Conservation (phyloP, 2,888 invertebrate species). For the Meta bourneti region DNA sequence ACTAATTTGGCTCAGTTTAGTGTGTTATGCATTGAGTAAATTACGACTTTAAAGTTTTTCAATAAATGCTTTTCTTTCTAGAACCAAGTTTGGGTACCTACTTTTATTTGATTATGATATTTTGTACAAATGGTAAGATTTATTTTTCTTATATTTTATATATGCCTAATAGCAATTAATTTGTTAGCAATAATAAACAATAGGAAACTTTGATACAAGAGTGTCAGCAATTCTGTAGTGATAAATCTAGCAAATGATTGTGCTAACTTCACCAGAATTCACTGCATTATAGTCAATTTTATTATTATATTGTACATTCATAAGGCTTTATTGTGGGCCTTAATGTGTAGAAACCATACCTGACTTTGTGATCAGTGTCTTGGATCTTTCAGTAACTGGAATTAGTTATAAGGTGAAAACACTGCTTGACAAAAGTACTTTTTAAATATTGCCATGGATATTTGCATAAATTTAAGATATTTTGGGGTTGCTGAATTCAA, state of each 20-base stretch:
- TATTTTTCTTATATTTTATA: neutral
- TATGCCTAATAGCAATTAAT: neutral
- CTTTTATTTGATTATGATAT: conserved; percentile 86
- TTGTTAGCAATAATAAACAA: neutral
- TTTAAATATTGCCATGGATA: too few species aligned
- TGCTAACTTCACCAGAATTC: neutral
- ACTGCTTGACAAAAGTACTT: too few species aligned
- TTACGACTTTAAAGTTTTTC: neutral
- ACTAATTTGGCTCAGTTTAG: neutral
- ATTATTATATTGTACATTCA: neutral
- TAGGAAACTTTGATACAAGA: too few species aligned
- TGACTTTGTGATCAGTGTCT: too few species aligned
- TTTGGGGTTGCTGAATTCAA: too few species aligned
- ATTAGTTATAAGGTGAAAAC: too few species aligned
- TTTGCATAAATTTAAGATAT: too few species aligned
- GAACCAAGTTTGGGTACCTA: conserved; percentile 89
- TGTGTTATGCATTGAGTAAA: neutral
- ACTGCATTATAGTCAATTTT: neutral
- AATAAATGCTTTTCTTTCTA: conserved; percentile 29
- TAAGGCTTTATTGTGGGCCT: neutral
- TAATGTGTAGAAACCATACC: too few species aligned
- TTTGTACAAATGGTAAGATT: conserved; percentile 85
- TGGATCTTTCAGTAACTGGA: too few species aligned
- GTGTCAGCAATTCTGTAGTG: too few species aligned
- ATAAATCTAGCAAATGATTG: neutral